These are phyloP conservation scores for Seriola rivoliana DNA, from an alignment of 2,113 vertebrate species.

Conservation along the genomic window DNA sequence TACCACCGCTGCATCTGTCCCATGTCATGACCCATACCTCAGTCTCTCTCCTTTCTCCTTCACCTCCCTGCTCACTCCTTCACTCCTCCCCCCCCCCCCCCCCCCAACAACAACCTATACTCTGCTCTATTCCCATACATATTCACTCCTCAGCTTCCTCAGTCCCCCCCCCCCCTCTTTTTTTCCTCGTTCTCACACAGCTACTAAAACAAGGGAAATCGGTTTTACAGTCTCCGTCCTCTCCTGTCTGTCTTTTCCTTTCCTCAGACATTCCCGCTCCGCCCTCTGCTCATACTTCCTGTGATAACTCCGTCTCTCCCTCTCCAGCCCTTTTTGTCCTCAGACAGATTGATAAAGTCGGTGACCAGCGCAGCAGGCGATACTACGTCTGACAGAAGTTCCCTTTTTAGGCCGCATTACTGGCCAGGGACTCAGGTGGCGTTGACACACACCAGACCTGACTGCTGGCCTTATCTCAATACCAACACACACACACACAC, in stretches of 20 bases:
- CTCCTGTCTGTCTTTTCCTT: neutral
- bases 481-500: slow-evolving; percentile 18
- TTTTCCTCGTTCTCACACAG: neutral
- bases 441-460: slow-evolving; percentile 76
- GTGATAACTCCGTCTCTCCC: slow-evolving; percentile 18
- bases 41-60: slow-evolving; percentile 10
- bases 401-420: slow-evolving; percentile 64
- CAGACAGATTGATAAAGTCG: slow-evolving; percentile 45
- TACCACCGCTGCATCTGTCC: slow-evolving; percentile 29
- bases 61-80: slow-evolving; percentile 11
- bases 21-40: slow-evolving; percentile 18
- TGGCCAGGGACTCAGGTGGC: slow-evolving; percentile 71
- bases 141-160: neutral
- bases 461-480: slow-evolving; percentile 68
- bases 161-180: too few species aligned
- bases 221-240: slow-evolving; percentile 11
- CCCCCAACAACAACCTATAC: too few species aligned
- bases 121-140: neutral
- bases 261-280: neutral
- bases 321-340: slow-evolving; percentile 4
- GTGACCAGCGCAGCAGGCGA: slow-evolving; percentile 43
- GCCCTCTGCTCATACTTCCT: neutral
- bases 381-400: slow-evolving; percentile 62
- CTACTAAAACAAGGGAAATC: neutral
- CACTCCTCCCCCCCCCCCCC: neutral